These are phyloP conservation scores for Columba janthina DNA, from an alignment of 2,113 vertebrate genomes.

Conservation along the genomic window DNA sequence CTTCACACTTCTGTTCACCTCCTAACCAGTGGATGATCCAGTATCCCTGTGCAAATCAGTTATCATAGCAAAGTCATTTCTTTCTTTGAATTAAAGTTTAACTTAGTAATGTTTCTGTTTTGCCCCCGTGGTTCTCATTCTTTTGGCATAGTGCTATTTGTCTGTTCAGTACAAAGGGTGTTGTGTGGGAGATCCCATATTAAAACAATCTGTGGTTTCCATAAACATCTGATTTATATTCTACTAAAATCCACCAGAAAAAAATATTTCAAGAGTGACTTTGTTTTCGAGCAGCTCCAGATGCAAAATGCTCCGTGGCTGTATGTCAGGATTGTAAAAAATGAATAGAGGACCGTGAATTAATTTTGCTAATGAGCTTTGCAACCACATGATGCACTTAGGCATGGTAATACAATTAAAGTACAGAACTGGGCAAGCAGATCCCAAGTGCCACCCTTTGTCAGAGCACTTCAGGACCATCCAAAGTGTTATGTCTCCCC, in stretches of 20 bases:
- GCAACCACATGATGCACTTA: slow-evolving; percentile 25
- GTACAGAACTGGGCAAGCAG: background rate
- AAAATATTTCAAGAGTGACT: background rate
- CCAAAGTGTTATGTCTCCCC: background rate
- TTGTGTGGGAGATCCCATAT: background rate
- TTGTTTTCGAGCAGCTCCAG: slow-evolving; percentile 37
- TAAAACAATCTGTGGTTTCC: background rate
- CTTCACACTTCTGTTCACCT: background rate
- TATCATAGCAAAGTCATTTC: background rate
- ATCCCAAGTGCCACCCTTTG: slow-evolving; percentile 21
- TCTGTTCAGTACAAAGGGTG: background rate
- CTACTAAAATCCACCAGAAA: background rate
- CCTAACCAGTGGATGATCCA: background rate
- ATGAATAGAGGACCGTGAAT: slow-evolving; percentile 56
- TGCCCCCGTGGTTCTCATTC: background rate
- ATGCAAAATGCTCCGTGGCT: slow-evolving; percentile 26
- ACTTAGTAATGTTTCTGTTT: background rate
- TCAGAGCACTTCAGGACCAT: slow-evolving; percentile 15
- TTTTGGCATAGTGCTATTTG: background rate
- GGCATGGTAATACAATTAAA: slow-evolving; percentile 42
- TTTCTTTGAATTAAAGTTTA: background rate
- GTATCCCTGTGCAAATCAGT: background rate
- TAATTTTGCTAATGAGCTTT: slow-evolving; percentile 62
- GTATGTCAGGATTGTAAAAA: slow-evolving; percentile 38
- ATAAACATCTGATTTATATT: background rate